Evolutionary conservation across 2,797 vertebrate species (phyloP), one percentile per base, ranked within the genome.

Genomic region (Anabas testudineus): DNA sequence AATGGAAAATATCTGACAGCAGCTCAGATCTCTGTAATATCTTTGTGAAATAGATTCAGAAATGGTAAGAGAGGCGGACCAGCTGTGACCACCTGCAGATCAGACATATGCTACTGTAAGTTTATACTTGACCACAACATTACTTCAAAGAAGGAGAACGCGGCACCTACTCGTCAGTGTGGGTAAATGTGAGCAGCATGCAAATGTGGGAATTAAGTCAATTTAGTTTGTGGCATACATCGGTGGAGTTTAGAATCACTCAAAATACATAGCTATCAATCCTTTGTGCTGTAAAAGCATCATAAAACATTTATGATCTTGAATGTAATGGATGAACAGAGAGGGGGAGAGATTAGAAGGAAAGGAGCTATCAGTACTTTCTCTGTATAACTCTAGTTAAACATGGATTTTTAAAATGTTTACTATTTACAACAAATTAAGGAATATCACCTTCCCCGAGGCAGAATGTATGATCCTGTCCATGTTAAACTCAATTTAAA

Each of bases 1-100:
- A 91, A 93, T 91, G 77, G 87, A 81, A 91, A 91, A 89, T 88
- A 85, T 92, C 86, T 86, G 86, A 90, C 87, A 88, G 90, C 70
- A 45, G 73, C 90, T 91, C 85, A 90, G 85, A 92, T 89, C 85
- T 87, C 79, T 68, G 89, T 91, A 91, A 91, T 93, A 88, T 91
- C 71, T 91, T 90, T 88, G 81, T 82, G 85, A 85, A 90, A 92
- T 91, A 83, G 90, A 90, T 88, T 88, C 79, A 82, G 84, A 67
- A 84, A 89, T 86, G 82, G 88, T 83, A 80, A 87, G 72, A 69
- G 72, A 64, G 68, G 80, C 72, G 74, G 87, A 90, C 91, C 91
- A 91, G 90, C 88, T 91, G 90, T 83, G 90, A 77, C 88, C 88
- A 86, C 87, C 87, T 84, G 73, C 85, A 74, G 80, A 86, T 73